Evolutionary conservation across 2,113 vertebrate species (phyloP).

Genomic region (Carassius auratus): DNA sequence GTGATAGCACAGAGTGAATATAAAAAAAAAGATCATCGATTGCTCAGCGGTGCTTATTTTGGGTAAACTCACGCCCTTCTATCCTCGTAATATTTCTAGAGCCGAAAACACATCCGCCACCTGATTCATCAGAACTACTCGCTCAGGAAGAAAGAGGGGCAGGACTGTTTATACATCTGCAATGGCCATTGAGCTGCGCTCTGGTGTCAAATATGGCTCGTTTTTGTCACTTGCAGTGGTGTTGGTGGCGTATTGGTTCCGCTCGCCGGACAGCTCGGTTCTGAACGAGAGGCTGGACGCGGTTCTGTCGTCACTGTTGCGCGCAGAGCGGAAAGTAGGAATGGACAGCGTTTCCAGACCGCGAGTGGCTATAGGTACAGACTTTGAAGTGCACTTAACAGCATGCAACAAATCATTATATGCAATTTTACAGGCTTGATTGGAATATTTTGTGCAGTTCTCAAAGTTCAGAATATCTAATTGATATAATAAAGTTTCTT

Average conservation of each 20-base stretch:
- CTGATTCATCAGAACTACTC: not conserved
- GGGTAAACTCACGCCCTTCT: not conserved
- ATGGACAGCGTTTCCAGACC: constrained; percentile 69
- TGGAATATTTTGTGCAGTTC: not conserved
- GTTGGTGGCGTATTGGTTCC: constrained; percentile 75
- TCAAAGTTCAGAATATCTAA: not conserved
- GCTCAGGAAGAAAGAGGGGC: not conserved
- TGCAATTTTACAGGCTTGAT: not conserved
- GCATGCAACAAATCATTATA: not conserved
- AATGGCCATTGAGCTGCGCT: constrained; percentile 66
- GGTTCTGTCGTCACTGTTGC: constrained; percentile 78
- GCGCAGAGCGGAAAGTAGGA: constrained; percentile 78
- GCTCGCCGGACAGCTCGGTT: constrained; percentile 60
- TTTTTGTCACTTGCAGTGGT: constrained; percentile 71
- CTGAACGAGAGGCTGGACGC: constrained; percentile 75
- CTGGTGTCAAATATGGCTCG: constrained; percentile 72
- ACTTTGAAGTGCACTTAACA: constrained; percentile 5
- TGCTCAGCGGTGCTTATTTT: too few relatives aligned
- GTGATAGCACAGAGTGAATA: not conserved
- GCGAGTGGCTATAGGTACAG: constrained; percentile 77
- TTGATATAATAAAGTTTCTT: not conserved
- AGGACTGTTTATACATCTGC: not conserved
- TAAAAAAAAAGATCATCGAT: too few relatives aligned
- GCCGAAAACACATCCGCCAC: constrained; percentile 2
- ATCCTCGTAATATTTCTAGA: not conserved